Conservation (phyloP, 1,140 invertebrate species). For the Samia ricini region DNA sequence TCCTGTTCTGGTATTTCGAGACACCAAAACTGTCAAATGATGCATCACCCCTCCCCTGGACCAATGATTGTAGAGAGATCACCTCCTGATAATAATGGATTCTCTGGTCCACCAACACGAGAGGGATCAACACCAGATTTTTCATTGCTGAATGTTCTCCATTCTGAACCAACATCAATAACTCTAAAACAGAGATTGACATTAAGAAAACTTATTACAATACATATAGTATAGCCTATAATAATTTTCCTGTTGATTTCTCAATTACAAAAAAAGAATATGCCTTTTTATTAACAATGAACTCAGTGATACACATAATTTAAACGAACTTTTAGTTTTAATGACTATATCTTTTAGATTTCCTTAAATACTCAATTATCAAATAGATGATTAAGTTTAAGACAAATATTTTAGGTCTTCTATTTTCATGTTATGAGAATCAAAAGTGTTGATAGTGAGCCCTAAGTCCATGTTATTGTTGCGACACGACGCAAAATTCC, state of each 20-base stretch:
- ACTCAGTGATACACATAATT: no score
- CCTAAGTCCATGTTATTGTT: conserved; percentile 24
- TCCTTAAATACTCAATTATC: no score
- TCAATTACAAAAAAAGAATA: not conserved
- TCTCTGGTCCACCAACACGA: conserved; percentile 98
- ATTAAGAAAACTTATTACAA: no score
- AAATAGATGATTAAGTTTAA: no score
- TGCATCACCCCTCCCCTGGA: conserved; percentile 89
- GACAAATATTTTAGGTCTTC: no score
- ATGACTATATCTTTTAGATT: no score
- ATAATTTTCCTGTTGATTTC: no score
- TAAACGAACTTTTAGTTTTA: no score
- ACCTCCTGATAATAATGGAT: conserved; percentile 95
- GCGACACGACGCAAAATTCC: conserved; percentile 17
- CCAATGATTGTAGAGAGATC: conserved; percentile 99
- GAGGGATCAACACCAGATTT: conserved; percentile 97
- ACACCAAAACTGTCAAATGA: conserved; percentile 90
- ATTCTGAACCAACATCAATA: conserved; percentile 99
- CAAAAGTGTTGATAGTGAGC: conserved; percentile 21
- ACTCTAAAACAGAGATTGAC: conserved; percentile 82
- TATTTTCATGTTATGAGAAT: conserved; percentile 16
- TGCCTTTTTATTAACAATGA: no score
- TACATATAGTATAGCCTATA: no score
- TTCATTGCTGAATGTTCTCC: conserved; percentile 99
- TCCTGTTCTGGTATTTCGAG: conserved; percentile 95